Conservation (phyloP, 2,113 vertebrate genomes). For the Edolisoma coerulescens region DNA sequence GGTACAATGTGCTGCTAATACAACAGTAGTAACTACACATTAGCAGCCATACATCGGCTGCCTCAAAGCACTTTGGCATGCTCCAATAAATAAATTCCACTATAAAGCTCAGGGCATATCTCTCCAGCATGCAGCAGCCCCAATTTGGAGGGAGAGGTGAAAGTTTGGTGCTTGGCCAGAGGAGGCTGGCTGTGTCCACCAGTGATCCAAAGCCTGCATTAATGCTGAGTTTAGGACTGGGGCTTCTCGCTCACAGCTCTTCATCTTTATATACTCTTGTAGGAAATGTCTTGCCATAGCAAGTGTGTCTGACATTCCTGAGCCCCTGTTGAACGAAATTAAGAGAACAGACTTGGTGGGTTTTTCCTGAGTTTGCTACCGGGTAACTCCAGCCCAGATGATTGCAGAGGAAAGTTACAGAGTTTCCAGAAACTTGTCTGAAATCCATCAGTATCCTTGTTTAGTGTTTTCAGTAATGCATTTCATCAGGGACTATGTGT, state of each 20-base stretch:
- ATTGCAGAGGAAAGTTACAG: not conserved
- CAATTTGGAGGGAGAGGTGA: not conserved
- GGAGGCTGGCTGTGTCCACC: not conserved
- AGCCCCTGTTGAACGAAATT: not conserved
- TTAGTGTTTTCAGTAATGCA: not conserved
- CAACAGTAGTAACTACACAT: not conserved
- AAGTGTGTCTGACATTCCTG: not conserved
- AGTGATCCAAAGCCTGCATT: not conserved
- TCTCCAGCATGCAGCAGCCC: not conserved
- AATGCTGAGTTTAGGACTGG: not conserved
- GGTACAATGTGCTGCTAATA: not conserved
- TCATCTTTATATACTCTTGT: not conserved
- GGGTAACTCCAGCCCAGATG: not conserved
- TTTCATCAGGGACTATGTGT: not conserved
- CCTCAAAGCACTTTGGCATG: not conserved
- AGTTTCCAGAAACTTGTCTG: not conserved
- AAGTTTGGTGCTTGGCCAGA: not conserved
- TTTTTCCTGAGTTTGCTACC: not conserved
- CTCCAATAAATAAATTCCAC: not conserved
- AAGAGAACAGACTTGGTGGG: not conserved
- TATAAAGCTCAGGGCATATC: not conserved
- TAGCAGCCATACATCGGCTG: not conserved
- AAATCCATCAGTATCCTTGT: not conserved
- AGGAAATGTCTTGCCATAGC: not conserved
- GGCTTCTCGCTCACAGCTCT: not conserved